Percentiles rank a stretch among this genome's conserved stretches.
phyloP scores from a whole-genome alignment of 2,797 vertebrate species.

The Florisuga fusca region DNA sequence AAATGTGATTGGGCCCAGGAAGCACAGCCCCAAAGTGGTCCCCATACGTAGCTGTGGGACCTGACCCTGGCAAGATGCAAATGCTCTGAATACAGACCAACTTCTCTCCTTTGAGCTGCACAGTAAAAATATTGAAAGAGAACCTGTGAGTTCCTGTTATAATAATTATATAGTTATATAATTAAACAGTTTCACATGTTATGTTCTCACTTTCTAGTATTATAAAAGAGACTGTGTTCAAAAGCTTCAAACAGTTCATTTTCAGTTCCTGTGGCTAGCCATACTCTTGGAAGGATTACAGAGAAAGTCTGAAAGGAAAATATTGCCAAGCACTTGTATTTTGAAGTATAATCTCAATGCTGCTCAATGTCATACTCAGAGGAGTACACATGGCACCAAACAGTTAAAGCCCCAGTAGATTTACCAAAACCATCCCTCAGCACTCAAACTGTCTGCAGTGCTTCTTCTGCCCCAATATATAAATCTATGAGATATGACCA shows the following conservation, averaged over 20 bases:
- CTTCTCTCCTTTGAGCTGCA: background rate
- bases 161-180: background rate
- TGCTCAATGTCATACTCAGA: background rate
- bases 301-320: background rate
- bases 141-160: background rate
- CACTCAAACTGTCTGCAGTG: background rate
- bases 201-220: background rate
- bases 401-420: background rate
- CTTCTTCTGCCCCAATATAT: background rate
- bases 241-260: background rate
- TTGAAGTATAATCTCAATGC: background rate
- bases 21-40: rapidly evolving
- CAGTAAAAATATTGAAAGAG: background rate
- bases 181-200: background rate
- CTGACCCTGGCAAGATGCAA: background rate
- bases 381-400: background rate
- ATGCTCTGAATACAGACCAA: background rate
- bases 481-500: background rate
- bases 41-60: background rate
- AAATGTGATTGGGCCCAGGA: background rate
- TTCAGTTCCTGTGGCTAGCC: background rate
- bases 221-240: background rate
- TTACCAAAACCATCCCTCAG: background rate
- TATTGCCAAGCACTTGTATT: background rate
- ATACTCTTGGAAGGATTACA: background rate